Percentiles rank a stretch among this genome's conserved stretches.
Conservation (phyloP, 2,113 vertebrate genomes). For the Panthera uncia region DNA sequence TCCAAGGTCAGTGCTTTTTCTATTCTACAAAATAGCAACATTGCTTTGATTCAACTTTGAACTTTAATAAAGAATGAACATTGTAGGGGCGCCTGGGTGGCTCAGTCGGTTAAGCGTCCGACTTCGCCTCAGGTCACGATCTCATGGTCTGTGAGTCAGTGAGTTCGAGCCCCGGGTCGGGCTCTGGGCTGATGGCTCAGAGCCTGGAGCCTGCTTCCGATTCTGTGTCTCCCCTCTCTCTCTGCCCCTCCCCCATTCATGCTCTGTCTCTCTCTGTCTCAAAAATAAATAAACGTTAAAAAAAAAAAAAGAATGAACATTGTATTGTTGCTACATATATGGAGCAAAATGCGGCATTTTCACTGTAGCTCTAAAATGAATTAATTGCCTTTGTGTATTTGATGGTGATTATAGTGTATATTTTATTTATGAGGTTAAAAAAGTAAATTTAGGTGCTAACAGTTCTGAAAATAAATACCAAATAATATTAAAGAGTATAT, state of each 20-base stretch:
- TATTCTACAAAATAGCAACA: not conserved
- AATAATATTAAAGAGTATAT: not conserved
- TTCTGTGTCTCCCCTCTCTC: too few relatives aligned
- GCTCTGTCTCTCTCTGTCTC: too few relatives aligned
- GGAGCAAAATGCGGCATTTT: not conserved
- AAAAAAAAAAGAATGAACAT: not conserved
- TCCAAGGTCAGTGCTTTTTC: not conserved
- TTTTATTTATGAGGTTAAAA: not conserved
- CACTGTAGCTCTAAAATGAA: not conserved
- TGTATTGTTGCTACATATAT: not conserved
- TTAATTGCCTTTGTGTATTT: conserved; percentile 9
- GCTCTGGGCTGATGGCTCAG: too few relatives aligned
- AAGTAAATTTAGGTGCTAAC: not conserved
- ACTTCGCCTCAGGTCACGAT: too few relatives aligned
- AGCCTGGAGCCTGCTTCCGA: too few relatives aligned
- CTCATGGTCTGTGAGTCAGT: too few relatives aligned
- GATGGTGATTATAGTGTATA: not conserved
- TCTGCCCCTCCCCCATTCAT: too few relatives aligned
- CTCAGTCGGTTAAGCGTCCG: too few relatives aligned
- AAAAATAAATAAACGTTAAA: too few relatives aligned
- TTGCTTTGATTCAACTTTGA: not conserved
- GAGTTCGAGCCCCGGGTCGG: too few relatives aligned
- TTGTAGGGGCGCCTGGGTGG: not conserved
- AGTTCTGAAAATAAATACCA: conserved; percentile 12
- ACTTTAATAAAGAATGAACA: not conserved